A percentile compares a stretch with the other conserved stretches of the same genome.
Conservation (phyloP, 2,113 vertebrate genomes). For the Pseudonaja textilis region DNA sequence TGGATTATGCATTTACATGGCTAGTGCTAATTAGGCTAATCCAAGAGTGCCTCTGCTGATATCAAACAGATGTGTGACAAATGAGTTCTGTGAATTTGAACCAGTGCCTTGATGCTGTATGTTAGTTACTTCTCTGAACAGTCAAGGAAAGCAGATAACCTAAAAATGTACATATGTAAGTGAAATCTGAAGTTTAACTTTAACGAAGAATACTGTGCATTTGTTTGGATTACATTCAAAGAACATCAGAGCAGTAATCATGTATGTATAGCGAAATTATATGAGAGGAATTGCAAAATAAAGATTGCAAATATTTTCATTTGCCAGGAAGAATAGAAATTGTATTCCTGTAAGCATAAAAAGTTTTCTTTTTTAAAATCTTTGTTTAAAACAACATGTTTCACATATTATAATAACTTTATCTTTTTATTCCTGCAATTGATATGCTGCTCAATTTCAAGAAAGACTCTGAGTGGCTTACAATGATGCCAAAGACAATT, state of each 20-base stretch:
- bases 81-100: conserved; percentile 25
- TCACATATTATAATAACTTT: not conserved
- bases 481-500: not conserved
- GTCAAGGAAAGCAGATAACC: conserved; percentile 8
- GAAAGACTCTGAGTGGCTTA: not conserved
- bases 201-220: conserved; percentile 33
- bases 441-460: not conserved
- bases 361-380: not conserved
- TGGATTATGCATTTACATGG: conserved; percentile 33
- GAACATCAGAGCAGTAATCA: conserved; percentile 9
- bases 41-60: conserved; percentile 21
- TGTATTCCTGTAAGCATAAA: not conserved
- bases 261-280: conserved; percentile 15
- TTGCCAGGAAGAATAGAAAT: not conserved
- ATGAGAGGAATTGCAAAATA: conserved; percentile 11
- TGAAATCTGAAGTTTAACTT: not conserved
- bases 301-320: conserved; percentile 10
- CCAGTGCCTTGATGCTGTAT: not conserved
- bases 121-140: conserved; percentile 6
- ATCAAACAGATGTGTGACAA: conserved; percentile 18
- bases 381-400: not conserved
- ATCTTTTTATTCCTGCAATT: not conserved
- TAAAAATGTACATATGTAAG: not conserved
- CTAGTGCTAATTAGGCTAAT: conserved; percentile 46
- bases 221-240: conserved; percentile 29